phyloP scores from a whole-genome alignment of 2,797 vertebrate genomes.

The Discoglossus pictus region DNA sequence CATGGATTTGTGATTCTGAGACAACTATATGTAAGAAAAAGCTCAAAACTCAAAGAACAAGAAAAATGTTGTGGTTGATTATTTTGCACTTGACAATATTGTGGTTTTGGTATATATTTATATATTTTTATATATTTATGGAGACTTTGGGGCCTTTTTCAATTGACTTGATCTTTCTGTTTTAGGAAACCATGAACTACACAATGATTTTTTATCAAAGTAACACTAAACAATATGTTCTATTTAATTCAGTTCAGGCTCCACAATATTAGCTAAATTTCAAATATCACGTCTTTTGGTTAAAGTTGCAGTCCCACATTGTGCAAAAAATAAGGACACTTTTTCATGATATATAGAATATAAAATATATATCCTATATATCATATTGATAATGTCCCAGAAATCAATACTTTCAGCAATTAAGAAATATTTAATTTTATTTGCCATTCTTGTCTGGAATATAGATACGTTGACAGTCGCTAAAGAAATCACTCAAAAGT shows the following conservation, averaged over 20 bases:
- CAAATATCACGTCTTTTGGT: slow-evolving; percentile 1
- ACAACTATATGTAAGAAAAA: slow-evolving; percentile 59
- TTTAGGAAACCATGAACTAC: slow-evolving; percentile 60
- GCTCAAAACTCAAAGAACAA: slow-evolving; percentile 55
- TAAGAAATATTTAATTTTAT: no score
- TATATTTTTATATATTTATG: slow-evolving; percentile 67
- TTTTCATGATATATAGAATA: slow-evolving; percentile 1
- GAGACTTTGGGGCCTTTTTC: slow-evolving; percentile 81
- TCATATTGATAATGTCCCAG: no score
- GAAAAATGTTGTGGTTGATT: slow-evolving; percentile 70
- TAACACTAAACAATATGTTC: no score
- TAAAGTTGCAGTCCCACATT: slow-evolving; percentile 34
- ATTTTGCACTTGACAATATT: slow-evolving; percentile 76
- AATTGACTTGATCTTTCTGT: slow-evolving; percentile 75
- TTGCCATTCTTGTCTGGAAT: no score
- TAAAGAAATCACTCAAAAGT: no score
- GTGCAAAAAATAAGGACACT: not conserved
- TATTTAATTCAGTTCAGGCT: slow-evolving; percentile 5
- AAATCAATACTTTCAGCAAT: no score
- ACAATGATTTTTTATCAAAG: no score
- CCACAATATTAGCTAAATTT: slow-evolving; percentile 3
- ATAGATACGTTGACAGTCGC: no score
- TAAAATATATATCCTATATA: not conserved
- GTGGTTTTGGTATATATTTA: slow-evolving; percentile 75
- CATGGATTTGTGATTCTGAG: slow-evolving; percentile 67